Percentiles rank a stretch among this genome's conserved stretches.
These are phyloP conservation scores for Phengaris arion DNA, from an alignment of 2,888 invertebrate genomes.

Conservation along the genomic window DNA sequence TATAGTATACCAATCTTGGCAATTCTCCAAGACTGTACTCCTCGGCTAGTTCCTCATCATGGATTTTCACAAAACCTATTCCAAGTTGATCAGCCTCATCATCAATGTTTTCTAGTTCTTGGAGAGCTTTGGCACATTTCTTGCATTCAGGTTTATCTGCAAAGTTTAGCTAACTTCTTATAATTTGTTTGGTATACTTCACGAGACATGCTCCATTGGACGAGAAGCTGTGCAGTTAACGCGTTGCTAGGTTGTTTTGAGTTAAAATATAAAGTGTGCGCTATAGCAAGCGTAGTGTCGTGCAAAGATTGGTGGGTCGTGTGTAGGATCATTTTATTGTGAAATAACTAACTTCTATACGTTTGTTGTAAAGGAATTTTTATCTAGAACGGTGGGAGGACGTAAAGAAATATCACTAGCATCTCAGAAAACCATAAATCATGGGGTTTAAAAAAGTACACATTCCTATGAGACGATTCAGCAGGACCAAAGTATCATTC, in stretches of 20 bases:
- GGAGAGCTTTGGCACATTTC: constrained; percentile 93
- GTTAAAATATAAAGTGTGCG: constrained; percentile 61
- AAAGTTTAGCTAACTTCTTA: constrained; percentile 40
- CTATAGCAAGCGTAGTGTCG: constrained; percentile 48
- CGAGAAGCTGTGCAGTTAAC: constrained; percentile 71
- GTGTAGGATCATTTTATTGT: constrained; percentile 35
- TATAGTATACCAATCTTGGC: constrained; percentile 94
- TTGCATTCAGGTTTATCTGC: constrained; percentile 95
- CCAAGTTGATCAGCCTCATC: constrained; percentile 96
- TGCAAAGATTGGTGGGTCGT: constrained; percentile 42
- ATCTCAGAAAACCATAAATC: constrained; percentile 24
- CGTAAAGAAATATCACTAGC: constrained; percentile 23
- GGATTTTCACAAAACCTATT: constrained; percentile 96
- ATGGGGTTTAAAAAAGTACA: constrained; percentile 1
- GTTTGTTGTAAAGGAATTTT: constrained; percentile 13
- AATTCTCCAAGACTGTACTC: constrained; percentile 94
- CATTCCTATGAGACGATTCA: constrained; percentile 23
- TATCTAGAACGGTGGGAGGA: constrained; percentile 12
- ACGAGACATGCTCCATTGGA: constrained; percentile 56
- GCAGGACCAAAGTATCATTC: constrained; percentile 19
- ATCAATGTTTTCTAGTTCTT: constrained; percentile 95
- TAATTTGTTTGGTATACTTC: not conserved
- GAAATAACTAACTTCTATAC: constrained; percentile 32
- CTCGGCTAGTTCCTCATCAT: constrained; percentile 93
- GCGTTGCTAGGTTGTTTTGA: constrained; percentile 56